phyloP scores from a whole-genome alignment of 2,888 invertebrate genomes.

The Macrophya alboannulata region DNA sequence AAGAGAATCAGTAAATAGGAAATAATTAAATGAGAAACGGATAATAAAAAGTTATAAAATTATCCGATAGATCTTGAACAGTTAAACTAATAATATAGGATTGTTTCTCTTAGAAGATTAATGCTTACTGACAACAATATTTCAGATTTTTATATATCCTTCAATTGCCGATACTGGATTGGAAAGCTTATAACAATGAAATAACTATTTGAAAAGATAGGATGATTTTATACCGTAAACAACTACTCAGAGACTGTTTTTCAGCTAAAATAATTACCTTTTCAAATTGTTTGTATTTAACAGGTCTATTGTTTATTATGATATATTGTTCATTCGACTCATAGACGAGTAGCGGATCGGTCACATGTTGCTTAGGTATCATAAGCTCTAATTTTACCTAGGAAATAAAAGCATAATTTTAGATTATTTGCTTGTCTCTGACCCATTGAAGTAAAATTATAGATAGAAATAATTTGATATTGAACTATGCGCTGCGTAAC shows the following conservation, averaged over 20 bases:
- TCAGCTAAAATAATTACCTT: slow-evolving; percentile 78
- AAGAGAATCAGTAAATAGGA: slow-evolving; percentile 42
- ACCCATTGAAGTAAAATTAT: neutral
- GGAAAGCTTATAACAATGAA: neutral
- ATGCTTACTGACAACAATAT: neutral
- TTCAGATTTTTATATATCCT: neutral
- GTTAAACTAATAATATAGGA: neutral
- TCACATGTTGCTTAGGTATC: slow-evolving; percentile 74
- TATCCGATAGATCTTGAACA: neutral
- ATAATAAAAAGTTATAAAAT: slow-evolving; percentile 41
- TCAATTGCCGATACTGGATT: neutral
- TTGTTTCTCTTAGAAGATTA: neutral
- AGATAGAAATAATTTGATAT: neutral
- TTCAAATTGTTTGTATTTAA: slow-evolving; percentile 81
- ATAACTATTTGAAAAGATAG: neutral
- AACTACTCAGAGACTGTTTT: neutral
- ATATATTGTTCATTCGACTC: slow-evolving; percentile 73
- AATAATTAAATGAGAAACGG: neutral
- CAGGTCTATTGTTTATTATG: slow-evolving; percentile 82
- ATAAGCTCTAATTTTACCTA: slow-evolving; percentile 69
- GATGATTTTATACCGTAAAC: neutral
- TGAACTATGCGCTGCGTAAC: neutral
- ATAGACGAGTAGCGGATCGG: slow-evolving; percentile 65
- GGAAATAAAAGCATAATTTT: slow-evolving; percentile 48
- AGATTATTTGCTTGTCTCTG: neutral